Percentiles rank a stretch among this genome's conserved stretches.
phyloP scores from a whole-genome alignment of 2,888 invertebrate genomes.

The Andrena minutula region DNA sequence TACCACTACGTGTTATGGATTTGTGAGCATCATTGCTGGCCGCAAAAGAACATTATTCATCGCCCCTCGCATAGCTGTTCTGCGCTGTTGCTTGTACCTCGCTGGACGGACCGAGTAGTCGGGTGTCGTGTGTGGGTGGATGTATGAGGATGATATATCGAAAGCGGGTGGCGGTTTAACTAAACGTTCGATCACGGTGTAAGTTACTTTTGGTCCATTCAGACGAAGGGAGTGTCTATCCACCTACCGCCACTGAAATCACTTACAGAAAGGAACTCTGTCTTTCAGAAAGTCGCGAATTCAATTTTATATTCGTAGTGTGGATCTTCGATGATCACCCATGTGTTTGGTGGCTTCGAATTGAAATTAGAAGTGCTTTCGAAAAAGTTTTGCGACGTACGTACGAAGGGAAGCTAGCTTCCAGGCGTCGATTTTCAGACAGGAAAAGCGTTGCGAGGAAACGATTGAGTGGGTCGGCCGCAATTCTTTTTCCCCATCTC shows the following conservation, averaged over 20 bases:
- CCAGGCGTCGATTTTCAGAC: neutral
- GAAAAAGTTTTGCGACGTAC: no score
- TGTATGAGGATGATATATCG: conserved; percentile 15
- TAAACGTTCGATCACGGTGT: no score
- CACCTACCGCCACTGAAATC: no score
- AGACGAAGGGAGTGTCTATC: no score
- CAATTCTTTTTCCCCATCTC: neutral
- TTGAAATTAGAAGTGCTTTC: no score
- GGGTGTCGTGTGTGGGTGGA: conserved; percentile 4
- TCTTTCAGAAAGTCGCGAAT: no score
- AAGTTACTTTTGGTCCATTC: neutral
- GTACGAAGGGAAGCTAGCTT: no score
- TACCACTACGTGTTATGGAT: conserved; percentile 83
- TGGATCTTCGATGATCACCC: no score
- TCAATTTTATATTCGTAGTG: no score
- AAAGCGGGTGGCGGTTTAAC: conserved; percentile 20
- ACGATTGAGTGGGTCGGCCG: neutral
- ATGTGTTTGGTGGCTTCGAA: no score
- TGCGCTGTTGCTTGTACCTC: conserved; percentile 50
- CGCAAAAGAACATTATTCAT: conserved; percentile 55
- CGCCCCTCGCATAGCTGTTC: conserved; percentile 66
- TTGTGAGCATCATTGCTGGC: conserved; percentile 81
- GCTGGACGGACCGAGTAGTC: conserved; percentile 12
- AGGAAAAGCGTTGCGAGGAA: neutral
- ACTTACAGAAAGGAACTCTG: no score